Percentiles rank a stretch among this genome's conserved stretches.
Conservation (phyloP, 2,113 vertebrate species). For the Anser cygnoides region DNA sequence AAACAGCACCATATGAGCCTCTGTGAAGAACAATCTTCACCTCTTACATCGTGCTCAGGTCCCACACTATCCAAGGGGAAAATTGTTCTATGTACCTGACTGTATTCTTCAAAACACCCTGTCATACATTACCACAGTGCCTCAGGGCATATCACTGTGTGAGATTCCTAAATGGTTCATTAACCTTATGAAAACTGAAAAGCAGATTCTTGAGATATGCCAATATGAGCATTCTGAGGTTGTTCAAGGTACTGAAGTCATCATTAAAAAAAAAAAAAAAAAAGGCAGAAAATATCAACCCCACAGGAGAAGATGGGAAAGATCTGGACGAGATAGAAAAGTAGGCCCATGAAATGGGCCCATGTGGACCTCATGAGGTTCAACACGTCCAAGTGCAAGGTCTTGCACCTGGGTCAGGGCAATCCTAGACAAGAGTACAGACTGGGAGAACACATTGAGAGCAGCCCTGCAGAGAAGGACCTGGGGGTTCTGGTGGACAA, state of each 20-base stretch:
- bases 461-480: too few species aligned
- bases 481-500: too few species aligned
- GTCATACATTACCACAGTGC: background rate
- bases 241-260: background rate
- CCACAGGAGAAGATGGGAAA: background rate
- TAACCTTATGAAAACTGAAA: background rate
- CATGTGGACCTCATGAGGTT: too few species aligned
- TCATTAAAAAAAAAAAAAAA: background rate
- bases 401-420: too few species aligned
- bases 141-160: background rate
- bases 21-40: background rate
- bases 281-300: background rate
- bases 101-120: background rate
- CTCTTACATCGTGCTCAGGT: fast-evolving
- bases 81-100: background rate
- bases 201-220: background rate
- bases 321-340: too few species aligned
- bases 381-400: too few species aligned
- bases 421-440: too few species aligned
- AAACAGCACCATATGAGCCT: background rate
- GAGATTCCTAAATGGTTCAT: background rate
- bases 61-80: background rate
- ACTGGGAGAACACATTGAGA: too few species aligned
- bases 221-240: background rate
- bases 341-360: too few species aligned